These are phyloP conservation scores for Potamarius usumacintae DNA, from an alignment of 2,113 vertebrate genomes.

Conservation along the genomic window DNA sequence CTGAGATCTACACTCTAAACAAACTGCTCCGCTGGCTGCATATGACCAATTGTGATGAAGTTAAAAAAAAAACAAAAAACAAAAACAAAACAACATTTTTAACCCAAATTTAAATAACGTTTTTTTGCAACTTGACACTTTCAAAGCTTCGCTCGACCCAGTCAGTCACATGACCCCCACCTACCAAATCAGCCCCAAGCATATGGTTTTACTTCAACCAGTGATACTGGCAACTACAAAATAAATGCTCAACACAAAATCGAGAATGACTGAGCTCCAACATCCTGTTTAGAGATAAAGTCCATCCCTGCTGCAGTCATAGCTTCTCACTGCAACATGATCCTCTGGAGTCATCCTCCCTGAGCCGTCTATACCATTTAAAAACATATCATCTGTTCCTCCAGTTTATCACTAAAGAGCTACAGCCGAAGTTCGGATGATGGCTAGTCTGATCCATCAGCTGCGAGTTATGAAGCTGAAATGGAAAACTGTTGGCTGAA, in stretches of 20 bases:
- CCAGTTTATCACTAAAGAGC: not conserved
- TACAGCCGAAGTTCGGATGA: not conserved
- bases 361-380: not conserved
- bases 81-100: not conserved
- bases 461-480: not conserved
- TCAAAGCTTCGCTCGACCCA: not conserved
- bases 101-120: not conserved
- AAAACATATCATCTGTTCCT: slow-evolving; percentile 13
- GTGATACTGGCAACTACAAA: not conserved
- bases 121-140: not conserved
- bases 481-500: not conserved
- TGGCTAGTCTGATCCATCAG: not conserved
- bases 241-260: not conserved
- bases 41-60: not conserved
- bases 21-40: not conserved
- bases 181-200: not conserved
- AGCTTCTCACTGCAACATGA: not conserved
- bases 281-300: not conserved
- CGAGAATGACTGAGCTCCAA: too few relatives aligned
- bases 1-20: not conserved
- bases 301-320: not conserved
- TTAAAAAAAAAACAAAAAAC: too few relatives aligned
- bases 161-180: not conserved
- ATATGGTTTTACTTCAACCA: not conserved
- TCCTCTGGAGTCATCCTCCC: slow-evolving; percentile 7